These are phyloP conservation scores for Holotrichia oblita DNA, from an alignment of 1,140 invertebrate species.

Conservation along the genomic window DNA sequence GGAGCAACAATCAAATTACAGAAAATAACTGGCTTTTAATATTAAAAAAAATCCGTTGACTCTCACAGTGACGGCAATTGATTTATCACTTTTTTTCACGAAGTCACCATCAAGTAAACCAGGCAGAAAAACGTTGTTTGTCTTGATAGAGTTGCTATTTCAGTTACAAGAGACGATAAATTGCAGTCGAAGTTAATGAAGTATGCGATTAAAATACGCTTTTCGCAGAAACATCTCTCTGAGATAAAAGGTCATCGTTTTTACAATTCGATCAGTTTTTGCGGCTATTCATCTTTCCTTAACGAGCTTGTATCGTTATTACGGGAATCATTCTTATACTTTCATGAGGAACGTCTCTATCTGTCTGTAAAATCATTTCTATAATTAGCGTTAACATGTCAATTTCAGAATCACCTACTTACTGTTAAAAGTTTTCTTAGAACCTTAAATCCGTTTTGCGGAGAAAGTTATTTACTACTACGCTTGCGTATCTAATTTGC, in stretches of 20 bases:
- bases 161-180: not conserved
- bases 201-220: not conserved
- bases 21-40: not conserved
- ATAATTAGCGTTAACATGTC: not conserved
- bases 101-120: not conserved
- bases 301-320: not conserved
- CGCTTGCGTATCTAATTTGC: not conserved
- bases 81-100: not conserved
- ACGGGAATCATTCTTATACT: not conserved
- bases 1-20: not conserved
- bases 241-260: not conserved
- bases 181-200: not conserved
- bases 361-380: not conserved
- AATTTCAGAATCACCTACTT: not conserved
- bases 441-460: not conserved
- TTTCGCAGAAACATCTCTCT: not conserved
- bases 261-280: not conserved
- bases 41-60: not conserved
- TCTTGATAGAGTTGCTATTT: not conserved
- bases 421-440: not conserved
- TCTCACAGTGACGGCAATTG: not conserved
- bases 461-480: not conserved
- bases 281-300: not conserved
- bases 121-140: not conserved
- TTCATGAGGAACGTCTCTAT: not conserved